Base-by-base conservation (phyloP, 2,888 invertebrate species). In the Matsumyia berberina region DNA sequence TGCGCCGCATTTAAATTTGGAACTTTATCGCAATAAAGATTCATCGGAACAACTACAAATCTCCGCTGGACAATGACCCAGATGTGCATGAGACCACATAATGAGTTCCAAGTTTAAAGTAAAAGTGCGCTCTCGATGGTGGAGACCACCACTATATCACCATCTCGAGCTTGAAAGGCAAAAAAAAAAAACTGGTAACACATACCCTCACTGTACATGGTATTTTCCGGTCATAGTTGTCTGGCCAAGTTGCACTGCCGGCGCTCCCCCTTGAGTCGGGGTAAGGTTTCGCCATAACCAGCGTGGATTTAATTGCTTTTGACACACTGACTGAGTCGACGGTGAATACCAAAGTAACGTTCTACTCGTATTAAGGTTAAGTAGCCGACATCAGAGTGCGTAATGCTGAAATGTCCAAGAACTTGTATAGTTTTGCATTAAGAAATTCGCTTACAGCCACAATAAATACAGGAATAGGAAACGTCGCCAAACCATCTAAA, bases 21-120 rank as follows among this genome's bases (percentile, higher is more conserved):
- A 3, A 24, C 4, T 33, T 42, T 17, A 58, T 60, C 17, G 44
- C 57, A 44, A 46, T 31, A 44, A 60, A 44, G 53, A n/a, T 79
- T 73, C 58, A 58, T 51, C 51, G 24, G 19, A 58, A 58, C 60
- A 53, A 33, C 19, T 11, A 51, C 24, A 24, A 24, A 24, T 42
- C 39, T 53, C 19, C 44, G 12, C 49, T 62, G 72, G 55, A 60
- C 77, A 72, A 53, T 77, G 77, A 83, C 78, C 82, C 49, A 83
- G 29, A 67, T 83, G 67, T 55, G 24, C 39, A 73, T 15, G 17
- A 42, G 42, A 77, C 62, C 39, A 39, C 39, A 64, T 35, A 77
- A 82, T 72, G 39, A 67, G 74, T 69, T 74, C 67, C 74, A 69
- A 79, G 79, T 85, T 85, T 62, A 74, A 69, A 74, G 74, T 79